Conservation (phyloP, 2,888 invertebrate genomes). For the Tenthredo scrophulariae region DNA sequence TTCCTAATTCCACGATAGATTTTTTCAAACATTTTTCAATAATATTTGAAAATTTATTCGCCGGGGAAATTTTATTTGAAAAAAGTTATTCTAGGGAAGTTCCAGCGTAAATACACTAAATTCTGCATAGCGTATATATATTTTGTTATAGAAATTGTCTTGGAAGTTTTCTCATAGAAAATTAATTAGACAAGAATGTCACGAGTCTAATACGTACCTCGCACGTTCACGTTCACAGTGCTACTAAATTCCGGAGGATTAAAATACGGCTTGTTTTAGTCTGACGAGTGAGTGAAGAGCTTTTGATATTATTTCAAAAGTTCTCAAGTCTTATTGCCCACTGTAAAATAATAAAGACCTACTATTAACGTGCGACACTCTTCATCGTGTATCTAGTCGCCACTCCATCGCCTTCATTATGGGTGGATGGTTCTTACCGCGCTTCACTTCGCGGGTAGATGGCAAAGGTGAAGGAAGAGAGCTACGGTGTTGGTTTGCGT, state of each 20-base stretch:
- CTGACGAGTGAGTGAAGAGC: neutral
- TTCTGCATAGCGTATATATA: neutral
- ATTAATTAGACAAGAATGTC: neutral
- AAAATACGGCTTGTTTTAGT: neutral
- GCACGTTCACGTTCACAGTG: neutral
- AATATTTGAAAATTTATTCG: too few relatives aligned
- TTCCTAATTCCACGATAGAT: too few relatives aligned
- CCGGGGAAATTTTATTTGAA: too few relatives aligned
- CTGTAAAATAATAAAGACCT: neutral
- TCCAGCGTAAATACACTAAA: neutral
- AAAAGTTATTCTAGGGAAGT: neutral
- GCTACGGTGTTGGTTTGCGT: neutral
- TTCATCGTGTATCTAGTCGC: constrained; percentile 18
- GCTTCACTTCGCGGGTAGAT: neutral
- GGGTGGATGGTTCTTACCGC: constrained; percentile 14
- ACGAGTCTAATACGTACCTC: neutral
- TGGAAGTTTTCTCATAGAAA: neutral
- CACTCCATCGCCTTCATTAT: constrained; percentile 26
- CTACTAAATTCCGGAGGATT: neutral
- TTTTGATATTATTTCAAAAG: neutral
- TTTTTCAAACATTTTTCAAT: too few relatives aligned
- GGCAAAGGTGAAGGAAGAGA: constrained; percentile 2
- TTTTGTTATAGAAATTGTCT: neutral
- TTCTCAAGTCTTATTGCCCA: neutral
- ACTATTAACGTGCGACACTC: neutral